Conservation (phyloP, 2,888 invertebrate genomes). For the Cecidostiba fungosa region DNA sequence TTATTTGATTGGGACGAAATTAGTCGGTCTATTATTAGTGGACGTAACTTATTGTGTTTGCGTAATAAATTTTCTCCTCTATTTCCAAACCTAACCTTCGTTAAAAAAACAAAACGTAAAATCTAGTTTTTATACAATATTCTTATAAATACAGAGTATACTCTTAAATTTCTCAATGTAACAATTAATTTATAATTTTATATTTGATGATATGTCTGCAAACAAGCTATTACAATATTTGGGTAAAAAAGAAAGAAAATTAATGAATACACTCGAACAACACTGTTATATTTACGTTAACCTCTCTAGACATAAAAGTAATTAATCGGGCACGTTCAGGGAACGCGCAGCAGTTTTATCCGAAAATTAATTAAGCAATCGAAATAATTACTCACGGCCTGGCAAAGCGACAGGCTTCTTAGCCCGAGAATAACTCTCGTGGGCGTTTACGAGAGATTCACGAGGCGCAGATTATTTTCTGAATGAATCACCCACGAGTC, state of each 20-base stretch:
- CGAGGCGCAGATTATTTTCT: constrained; percentile 66
- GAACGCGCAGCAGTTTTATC: constrained; percentile 7
- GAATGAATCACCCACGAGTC: constrained; percentile 68
- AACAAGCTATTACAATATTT: no score
- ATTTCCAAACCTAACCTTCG: not conserved
- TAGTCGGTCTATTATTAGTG: not conserved
- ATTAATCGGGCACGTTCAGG: not conserved
- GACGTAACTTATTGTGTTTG: not conserved
- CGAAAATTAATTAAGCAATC: constrained; percentile 31
- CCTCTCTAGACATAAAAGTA: not conserved
- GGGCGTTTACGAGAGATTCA: constrained; percentile 63
- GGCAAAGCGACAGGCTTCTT: not conserved
- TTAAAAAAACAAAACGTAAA: not conserved
- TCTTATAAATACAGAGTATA: no score
- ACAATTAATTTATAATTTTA: no score
- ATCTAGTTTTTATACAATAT: no score
- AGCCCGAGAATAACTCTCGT: constrained; percentile 57
- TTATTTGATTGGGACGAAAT: constrained; percentile 14
- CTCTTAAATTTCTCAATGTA: no score
- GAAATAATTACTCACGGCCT: constrained; percentile 23
- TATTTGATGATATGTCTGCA: no score
- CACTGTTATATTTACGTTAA: not conserved
- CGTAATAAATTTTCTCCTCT: not conserved
- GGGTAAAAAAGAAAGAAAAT: not conserved
- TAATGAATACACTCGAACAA: no score